Percentiles rank a stretch among this genome's conserved stretches.
These are phyloP conservation scores for Anseranas semipalmata DNA, from an alignment of 2,113 vertebrate species.

Conservation along the genomic window DNA sequence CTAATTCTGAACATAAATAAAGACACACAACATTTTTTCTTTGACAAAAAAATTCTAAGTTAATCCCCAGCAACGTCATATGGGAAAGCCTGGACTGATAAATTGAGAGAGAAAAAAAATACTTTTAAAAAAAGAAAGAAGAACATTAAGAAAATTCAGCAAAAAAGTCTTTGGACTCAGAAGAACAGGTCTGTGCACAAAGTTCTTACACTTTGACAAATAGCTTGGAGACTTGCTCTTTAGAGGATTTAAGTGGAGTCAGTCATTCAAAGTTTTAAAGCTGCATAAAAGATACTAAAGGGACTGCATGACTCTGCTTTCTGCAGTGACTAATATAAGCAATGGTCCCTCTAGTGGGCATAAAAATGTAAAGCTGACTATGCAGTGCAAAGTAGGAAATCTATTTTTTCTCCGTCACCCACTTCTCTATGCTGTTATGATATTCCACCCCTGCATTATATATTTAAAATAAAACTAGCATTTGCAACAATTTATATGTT, in stretches of 20 bases:
- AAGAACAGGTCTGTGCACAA: neutral
- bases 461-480: neutral
- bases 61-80: neutral
- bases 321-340: neutral
- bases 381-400: neutral
- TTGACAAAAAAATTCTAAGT: neutral
- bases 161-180: neutral
- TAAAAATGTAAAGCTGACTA: neutral
- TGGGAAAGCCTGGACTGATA: neutral
- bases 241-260: neutral
- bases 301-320: neutral
- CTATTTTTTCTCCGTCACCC: neutral
- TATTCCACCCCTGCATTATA: neutral
- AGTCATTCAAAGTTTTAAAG: constrained; percentile 6
- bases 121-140: neutral
- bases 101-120: neutral
- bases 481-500: neutral
- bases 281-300: neutral
- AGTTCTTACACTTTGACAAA: neutral
- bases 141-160: neutral
- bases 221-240: neutral
- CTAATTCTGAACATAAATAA: constrained; percentile 20
- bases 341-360: constrained; percentile 63
- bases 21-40: neutral
- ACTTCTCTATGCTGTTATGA: neutral